Base-by-base conservation (phyloP, 2,113 vertebrate genomes). In the Pao palembangensis region DNA sequence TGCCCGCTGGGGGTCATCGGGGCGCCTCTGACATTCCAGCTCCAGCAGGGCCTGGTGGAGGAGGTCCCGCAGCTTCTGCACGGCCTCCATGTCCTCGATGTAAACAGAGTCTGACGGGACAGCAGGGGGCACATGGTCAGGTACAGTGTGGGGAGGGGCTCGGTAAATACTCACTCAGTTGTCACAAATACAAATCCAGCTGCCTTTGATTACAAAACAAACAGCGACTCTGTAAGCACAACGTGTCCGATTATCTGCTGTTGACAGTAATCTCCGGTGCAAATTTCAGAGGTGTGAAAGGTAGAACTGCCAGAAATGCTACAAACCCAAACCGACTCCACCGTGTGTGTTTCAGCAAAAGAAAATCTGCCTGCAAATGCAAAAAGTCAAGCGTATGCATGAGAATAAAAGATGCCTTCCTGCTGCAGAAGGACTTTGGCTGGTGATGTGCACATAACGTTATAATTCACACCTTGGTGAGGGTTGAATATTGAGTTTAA, bases 1-100 rank as follows among this genome's bases (percentile, higher is more conserved):
- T 0, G 93, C 93, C 5, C 93, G 88, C 75, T 93, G 92, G 23
- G 91, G 89, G 77, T 94, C 89, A 4, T 93, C 93, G 0, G 84
- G 90, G 1, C 78, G 92, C 70, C 86, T 89, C 78, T 91, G 91
- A 20, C 91, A 88, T 75, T 95, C 94, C 5, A 93, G 88, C 85
- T 95, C 94, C 81, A 93, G 83, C 78, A 96, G 85, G 31, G 93
- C 93, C 86, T 96, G 94, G 1, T 96, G 94, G n/a, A 95, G 91
- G 42, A 94, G 91, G 64, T 96, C 94, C 47, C 93, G 89, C 52
- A 96, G 91, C 87, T 94, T 94, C 80, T 95, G 93, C 78, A 96
- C 94, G 0, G 94, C 93, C 51, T 94, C 93, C 23, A 93, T 93
- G 50, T 96, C 94, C 82, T 96, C 94, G 0, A 95, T 96, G 82